A percentile compares a stretch with the other conserved stretches of the same genome.
Evolutionary conservation across 2,888 invertebrate species (phyloP).

Genomic region (Serrognathus titanus): DNA sequence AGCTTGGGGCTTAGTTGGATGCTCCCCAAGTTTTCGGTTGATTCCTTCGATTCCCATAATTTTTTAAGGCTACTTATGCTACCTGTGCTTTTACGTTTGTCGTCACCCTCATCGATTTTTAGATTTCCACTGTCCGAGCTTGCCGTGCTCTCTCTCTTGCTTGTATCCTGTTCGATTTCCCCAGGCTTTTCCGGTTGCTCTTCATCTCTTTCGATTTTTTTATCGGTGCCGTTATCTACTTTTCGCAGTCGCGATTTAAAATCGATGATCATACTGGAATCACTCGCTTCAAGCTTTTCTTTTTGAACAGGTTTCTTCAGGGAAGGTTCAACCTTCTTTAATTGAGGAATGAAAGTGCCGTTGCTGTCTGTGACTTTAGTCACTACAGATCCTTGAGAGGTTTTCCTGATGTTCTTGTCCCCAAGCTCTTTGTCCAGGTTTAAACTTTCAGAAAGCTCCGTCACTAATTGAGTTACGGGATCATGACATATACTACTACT

Average conservation of each 20-base stretch:
- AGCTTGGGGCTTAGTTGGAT: conserved; percentile 66
- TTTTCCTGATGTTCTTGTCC: conserved; percentile 43
- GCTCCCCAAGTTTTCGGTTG: conserved; percentile 47
- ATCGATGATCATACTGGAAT: conserved; percentile 67
- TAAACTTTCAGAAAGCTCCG: conserved; percentile 81
- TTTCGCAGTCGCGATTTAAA: conserved; percentile 81
- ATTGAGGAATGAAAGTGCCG: conserved; percentile 60
- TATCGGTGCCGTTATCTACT: conserved; percentile 60
- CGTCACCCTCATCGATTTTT: conserved; percentile 65
- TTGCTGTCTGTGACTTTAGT: conserved; percentile 21
- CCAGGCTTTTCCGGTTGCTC: conserved; percentile 29
- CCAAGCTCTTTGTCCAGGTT: conserved; percentile 59
- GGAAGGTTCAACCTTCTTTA: conserved; percentile 71
- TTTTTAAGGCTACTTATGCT: conserved; percentile 90
- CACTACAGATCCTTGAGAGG: conserved; percentile 23
- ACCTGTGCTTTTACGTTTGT: conserved; percentile 86
- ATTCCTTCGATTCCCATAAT: conserved; percentile 84
- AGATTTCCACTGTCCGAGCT: conserved; percentile 48
- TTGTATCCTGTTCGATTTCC: conserved; percentile 36
- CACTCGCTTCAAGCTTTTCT: conserved; percentile 54
- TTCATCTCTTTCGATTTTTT: conserved; percentile 43
- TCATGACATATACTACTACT: conserved; percentile 60
- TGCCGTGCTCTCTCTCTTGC: conserved; percentile 49
- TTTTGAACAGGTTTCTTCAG: conserved; percentile 53
- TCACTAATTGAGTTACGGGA: conserved; percentile 76